Conservation (phyloP, 2,888 invertebrate species). For the Clepsis dumicolana region DNA sequence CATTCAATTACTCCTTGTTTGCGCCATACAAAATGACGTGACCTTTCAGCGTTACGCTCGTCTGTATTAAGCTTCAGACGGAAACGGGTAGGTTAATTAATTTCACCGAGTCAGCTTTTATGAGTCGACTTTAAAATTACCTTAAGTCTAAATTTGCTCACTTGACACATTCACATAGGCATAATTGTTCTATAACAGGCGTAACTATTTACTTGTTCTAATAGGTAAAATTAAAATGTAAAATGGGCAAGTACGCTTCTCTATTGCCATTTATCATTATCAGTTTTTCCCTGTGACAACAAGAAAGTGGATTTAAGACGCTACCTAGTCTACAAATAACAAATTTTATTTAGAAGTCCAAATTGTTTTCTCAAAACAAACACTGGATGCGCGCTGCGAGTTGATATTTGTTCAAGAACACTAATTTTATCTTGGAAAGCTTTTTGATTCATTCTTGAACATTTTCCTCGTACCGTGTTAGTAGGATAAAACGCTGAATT, state of each 20-base stretch:
- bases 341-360: constrained; percentile 1
- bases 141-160: not conserved
- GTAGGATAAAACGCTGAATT: not conserved
- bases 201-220: not conserved
- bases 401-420: constrained; percentile 18
- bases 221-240: not conserved
- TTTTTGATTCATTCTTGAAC: not conserved
- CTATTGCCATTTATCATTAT: too few species aligned
- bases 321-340: not conserved
- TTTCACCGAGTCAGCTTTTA: constrained; percentile 4
- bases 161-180: too few species aligned
- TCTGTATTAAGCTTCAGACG: constrained; percentile 4
- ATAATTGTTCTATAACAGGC: not conserved
- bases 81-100: constrained; percentile 1
- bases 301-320: not conserved
- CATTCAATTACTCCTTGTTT: not conserved
- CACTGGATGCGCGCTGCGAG: not conserved
- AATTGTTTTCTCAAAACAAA: constrained; percentile 19
- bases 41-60: not conserved
- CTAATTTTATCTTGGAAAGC: constrained; percentile 23
- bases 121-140: not conserved
- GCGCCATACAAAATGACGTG: not conserved
- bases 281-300: not conserved
- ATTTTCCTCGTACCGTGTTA: not conserved
- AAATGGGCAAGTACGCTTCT: not conserved